phyloP scores from a whole-genome alignment of 2,797 vertebrate genomes.

The Poeciliopsis gracilis region DNA sequence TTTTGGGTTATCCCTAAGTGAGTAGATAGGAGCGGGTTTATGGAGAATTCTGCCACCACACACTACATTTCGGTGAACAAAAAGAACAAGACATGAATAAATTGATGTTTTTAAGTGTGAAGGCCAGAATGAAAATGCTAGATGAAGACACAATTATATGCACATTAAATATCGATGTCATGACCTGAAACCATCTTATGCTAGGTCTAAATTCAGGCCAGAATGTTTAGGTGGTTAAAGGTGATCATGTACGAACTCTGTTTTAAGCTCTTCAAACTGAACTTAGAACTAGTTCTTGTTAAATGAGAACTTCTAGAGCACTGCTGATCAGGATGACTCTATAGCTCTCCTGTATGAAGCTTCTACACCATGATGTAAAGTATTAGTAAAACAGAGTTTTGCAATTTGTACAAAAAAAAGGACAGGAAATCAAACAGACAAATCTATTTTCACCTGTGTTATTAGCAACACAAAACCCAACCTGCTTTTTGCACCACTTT shows the following conservation, averaged over 20 bases:
- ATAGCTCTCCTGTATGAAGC: too few relatives aligned
- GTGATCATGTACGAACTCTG: background rate
- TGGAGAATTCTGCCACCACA: background rate
- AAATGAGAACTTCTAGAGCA: background rate
- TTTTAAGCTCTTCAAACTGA: background rate
- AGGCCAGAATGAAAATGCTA: background rate
- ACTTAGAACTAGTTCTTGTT: background rate
- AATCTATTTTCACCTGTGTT: background rate
- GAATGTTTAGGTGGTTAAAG: background rate
- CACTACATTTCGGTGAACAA: background rate
- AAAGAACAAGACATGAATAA: background rate
- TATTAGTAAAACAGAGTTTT: background rate
- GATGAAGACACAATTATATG: background rate
- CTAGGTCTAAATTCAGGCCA: background rate
- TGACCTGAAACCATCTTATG: background rate
- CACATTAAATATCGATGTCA: too few relatives aligned
- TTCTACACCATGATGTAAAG: background rate
- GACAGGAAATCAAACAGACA: background rate
- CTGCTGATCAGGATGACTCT: background rate
- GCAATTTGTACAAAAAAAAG: background rate
- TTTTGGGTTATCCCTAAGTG: background rate
- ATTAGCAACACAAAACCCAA: too few relatives aligned
- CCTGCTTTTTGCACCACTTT: background rate
- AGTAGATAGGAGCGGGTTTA: background rate
- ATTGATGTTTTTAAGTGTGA: background rate